phyloP scores from a whole-genome alignment of 2,888 invertebrate genomes.

The Harpagoxenus sublaevis region DNA sequence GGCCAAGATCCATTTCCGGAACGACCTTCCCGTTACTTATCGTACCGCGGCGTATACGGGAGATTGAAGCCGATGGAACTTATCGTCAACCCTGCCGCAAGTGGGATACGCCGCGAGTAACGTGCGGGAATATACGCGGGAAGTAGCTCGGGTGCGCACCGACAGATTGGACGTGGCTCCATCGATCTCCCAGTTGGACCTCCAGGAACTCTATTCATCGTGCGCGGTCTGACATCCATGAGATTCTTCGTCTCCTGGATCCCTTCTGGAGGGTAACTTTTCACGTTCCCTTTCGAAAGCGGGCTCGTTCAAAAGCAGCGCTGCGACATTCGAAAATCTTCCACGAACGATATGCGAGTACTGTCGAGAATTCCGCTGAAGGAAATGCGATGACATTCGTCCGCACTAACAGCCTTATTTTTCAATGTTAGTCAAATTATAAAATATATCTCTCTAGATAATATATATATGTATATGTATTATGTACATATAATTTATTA shows the following conservation, averaged over 20 bases:
- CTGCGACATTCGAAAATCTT: background rate
- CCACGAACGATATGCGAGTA: background rate
- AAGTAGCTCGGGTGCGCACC: slow-evolving; percentile 47
- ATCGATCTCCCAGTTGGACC: slow-evolving; percentile 71
- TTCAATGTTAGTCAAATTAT: background rate
- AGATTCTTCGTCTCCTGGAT: slow-evolving; percentile 44
- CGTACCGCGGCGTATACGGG: slow-evolving; percentile 17
- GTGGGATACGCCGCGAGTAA: background rate
- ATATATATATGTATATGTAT: background rate
- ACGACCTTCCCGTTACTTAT: slow-evolving; percentile 34
- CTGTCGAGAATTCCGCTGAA: background rate
- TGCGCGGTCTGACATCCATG: slow-evolving; percentile 49
- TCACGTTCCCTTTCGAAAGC: slow-evolving; percentile 42
- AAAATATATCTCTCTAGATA: background rate
- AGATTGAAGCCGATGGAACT: slow-evolving; percentile 66
- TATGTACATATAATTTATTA: background rate
- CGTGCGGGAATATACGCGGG: slow-evolving; percentile 35
- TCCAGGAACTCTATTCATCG: slow-evolving; percentile 70
- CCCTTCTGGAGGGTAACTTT: slow-evolving; percentile 25
- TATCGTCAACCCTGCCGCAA: slow-evolving; percentile 43
- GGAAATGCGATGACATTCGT: background rate
- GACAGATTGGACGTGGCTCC: slow-evolving; percentile 74
- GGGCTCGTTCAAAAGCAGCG: background rate
- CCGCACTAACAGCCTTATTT: background rate
- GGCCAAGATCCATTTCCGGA: slow-evolving; percentile 19